phyloP scores from a whole-genome alignment of 1,140 invertebrate species.

The Magallana angulata region DNA sequence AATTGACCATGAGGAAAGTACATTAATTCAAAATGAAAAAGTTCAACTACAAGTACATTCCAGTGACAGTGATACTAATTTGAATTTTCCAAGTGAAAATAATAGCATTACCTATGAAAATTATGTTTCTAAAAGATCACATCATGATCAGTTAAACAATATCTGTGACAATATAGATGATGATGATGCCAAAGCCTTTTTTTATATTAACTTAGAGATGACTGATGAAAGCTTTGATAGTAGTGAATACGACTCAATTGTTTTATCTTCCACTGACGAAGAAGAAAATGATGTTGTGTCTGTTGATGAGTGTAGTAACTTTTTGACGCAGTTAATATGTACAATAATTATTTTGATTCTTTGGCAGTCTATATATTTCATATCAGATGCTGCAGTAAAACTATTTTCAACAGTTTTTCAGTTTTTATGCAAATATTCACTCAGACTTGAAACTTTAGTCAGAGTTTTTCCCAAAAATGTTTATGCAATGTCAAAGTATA shows the following conservation, averaged over 20 bases:
- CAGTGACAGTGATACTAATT: no score
- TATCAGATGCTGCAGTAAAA: neutral
- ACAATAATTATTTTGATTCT: neutral
- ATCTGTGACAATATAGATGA: neutral
- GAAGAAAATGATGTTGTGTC: no score
- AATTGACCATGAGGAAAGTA: no score
- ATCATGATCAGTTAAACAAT: no score
- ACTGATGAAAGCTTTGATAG: neutral
- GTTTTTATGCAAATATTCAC: neutral
- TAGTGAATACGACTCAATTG: neutral
- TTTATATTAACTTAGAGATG: neutral
- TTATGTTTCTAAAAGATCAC: no score
- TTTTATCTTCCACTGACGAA: neutral
- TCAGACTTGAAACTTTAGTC: neutral
- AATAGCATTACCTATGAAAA: no score
- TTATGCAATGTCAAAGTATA: neutral
- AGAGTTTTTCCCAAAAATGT: neutral
- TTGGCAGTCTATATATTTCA: slow-evolving; percentile 9
- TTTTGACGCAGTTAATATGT: slow-evolving; percentile 2
- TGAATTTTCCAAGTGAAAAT: no score
- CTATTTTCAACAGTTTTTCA: neutral
- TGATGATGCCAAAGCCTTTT: neutral
- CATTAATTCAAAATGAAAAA: no score
- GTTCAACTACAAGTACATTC: no score
- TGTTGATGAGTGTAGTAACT: neutral